Conservation (phyloP, 2,888 invertebrate genomes). For the Alentia gelatinosa region DNA sequence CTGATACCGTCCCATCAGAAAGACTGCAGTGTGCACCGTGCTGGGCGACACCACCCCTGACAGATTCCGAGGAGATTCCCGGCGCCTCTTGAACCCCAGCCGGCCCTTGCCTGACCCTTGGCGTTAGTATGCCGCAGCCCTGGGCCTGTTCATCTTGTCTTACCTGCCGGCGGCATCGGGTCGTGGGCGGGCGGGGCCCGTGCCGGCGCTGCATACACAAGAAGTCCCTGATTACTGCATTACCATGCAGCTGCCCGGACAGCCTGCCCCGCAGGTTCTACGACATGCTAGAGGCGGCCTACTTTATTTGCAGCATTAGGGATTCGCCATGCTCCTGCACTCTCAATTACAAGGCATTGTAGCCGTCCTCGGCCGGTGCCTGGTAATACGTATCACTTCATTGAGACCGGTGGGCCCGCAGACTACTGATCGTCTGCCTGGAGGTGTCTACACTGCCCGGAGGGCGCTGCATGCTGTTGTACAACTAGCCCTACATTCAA, state of each 20-base stretch:
- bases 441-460: too few relatives aligned
- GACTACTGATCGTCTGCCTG: too few relatives aligned
- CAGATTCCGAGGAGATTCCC: not conserved
- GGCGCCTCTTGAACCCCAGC: not conserved
- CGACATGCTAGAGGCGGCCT: not conserved
- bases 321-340: not conserved
- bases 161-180: not conserved
- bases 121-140: not conserved
- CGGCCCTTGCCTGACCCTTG: not conserved
- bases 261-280: not conserved
- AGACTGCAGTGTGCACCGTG: not conserved
- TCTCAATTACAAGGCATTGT: not conserved
- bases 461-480: too few relatives aligned
- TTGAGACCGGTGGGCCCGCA: too few relatives aligned
- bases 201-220: too few relatives aligned
- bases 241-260: not conserved
- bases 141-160: not conserved
- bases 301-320: not conserved
- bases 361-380: too few relatives aligned
- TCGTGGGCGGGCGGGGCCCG: too few relatives aligned
- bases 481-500: too few relatives aligned
- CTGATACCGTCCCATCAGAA: not conserved
- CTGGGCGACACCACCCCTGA: not conserved
- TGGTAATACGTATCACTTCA: too few relatives aligned
- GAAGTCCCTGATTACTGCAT: not conserved